Evolutionary conservation across 2,888 invertebrate species (phyloP).

Genomic region (Argyresthia albistria): DNA sequence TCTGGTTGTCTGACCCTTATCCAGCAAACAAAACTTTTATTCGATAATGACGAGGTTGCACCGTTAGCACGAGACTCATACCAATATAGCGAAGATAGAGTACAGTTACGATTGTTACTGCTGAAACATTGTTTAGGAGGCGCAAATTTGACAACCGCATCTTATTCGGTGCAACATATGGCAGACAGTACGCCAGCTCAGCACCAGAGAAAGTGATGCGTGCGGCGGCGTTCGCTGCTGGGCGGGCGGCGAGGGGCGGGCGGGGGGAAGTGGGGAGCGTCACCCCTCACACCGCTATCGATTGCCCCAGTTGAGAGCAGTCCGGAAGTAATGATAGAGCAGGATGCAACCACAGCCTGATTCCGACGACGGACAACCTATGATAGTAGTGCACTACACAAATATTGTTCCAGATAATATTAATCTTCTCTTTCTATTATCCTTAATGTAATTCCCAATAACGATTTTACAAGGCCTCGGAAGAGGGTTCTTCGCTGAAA

Average conservation of each 20-base stretch:
- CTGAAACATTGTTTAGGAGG: too few species aligned
- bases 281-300: constrained; percentile 59
- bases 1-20: too few species aligned
- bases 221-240: constrained; percentile 27
- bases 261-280: constrained; percentile 27
- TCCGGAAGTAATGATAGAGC: constrained; percentile 69
- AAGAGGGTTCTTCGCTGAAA: constrained; percentile 4
- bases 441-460: constrained; percentile 26
- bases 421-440: constrained; percentile 46
- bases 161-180: too few species aligned
- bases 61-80: too few species aligned
- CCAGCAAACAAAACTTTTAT: too few species aligned
- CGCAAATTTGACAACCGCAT: too few species aligned
- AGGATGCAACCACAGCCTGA: constrained; percentile 68
- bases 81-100: too few species aligned
- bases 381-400: constrained; percentile 58
- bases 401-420: constrained; percentile 59
- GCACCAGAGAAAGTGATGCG: constrained; percentile 64
- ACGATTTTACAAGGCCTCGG: constrained; percentile 13
- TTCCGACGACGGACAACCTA: constrained; percentile 43
- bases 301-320: constrained; percentile 77
- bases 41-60: too few species aligned
- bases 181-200: constrained; percentile 20
- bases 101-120: too few species aligned
- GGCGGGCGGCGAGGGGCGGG: constrained; percentile 28